Conservation (phyloP, 2,797 vertebrate species). For the Pseudochromis fuscus region DNA sequence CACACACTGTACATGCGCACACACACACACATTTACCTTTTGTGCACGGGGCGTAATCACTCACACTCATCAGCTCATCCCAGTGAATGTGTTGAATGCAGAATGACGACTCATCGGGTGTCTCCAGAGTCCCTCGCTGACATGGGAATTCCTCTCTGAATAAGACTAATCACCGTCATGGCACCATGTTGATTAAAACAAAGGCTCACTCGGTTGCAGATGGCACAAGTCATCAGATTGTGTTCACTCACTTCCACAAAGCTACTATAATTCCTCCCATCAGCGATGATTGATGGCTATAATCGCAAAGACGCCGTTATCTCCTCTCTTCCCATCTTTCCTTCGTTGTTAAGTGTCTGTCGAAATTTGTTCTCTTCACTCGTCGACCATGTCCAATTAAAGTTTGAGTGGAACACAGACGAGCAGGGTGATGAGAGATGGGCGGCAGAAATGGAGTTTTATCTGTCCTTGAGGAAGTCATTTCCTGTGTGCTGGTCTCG, state of each 20-base stretch:
- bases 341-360: conserved; percentile 68
- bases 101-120: conserved; percentile 34
- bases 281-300: conserved; percentile 73
- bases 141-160: conserved; percentile 75
- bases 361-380: conserved; percentile 76
- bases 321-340: conserved; percentile 55
- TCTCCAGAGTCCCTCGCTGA: conserved; percentile 54
- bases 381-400: conserved; percentile 79
- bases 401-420: conserved; percentile 65
- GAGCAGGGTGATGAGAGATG: conserved; percentile 60
- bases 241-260: conserved; percentile 69
- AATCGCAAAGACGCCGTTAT: conserved; percentile 62
- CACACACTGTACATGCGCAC: conserved; percentile 14
- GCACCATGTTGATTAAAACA: conserved; percentile 77
- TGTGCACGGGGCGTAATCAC: conserved; percentile 11
- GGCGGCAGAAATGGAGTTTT: conserved; percentile 60
- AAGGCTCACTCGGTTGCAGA: conserved; percentile 67
- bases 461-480: conserved; percentile 82
- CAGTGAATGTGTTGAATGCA: conserved; percentile 37
- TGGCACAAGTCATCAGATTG: conserved; percentile 77
- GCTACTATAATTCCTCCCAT: conserved; percentile 67
- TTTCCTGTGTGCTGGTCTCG: conserved; percentile 74
- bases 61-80: conserved; percentile 28
- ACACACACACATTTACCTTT: conserved; percentile 31
- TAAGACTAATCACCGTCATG: conserved; percentile 70